phyloP scores from a whole-genome alignment of 2,113 vertebrate genomes.

The Eurypyga helias region DNA sequence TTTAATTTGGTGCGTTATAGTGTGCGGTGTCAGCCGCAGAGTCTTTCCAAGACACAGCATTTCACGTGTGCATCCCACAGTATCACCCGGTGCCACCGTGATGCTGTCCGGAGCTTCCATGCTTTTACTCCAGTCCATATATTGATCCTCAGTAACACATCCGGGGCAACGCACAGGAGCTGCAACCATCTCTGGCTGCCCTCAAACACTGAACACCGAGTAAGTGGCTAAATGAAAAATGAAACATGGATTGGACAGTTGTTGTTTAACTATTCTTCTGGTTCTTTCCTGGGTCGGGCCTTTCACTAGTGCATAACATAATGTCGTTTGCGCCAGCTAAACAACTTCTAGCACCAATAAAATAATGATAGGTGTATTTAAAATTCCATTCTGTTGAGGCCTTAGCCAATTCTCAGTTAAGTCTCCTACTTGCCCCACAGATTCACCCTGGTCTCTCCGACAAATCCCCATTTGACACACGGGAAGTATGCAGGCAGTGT shows the following conservation, averaged over 20 bases:
- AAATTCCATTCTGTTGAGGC: neutral
- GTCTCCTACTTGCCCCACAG: neutral
- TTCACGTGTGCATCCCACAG: neutral
- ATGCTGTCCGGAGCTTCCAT: neutral
- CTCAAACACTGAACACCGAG: neutral
- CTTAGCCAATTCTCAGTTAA: neutral
- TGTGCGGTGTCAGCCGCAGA: neutral
- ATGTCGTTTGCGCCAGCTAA: neutral
- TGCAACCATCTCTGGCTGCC: neutral
- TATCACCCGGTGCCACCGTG: neutral
- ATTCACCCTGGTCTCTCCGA: neutral
- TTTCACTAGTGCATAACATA: neutral
- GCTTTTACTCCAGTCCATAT: neutral
- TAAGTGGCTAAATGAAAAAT: neutral
- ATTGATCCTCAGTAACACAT: neutral
- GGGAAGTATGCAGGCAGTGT: accelerated
- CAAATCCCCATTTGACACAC: accelerated
- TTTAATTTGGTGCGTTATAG: neutral
- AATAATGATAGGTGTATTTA: neutral
- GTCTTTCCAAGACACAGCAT: neutral
- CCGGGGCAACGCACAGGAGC: neutral
- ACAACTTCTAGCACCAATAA: neutral
- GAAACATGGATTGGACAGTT: accelerated
- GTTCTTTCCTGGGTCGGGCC: neutral
- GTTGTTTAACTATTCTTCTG: accelerated